Evolutionary conservation across 2,113 vertebrate genomes (phyloP).

Genomic region (Dolichotis patagonum): DNA sequence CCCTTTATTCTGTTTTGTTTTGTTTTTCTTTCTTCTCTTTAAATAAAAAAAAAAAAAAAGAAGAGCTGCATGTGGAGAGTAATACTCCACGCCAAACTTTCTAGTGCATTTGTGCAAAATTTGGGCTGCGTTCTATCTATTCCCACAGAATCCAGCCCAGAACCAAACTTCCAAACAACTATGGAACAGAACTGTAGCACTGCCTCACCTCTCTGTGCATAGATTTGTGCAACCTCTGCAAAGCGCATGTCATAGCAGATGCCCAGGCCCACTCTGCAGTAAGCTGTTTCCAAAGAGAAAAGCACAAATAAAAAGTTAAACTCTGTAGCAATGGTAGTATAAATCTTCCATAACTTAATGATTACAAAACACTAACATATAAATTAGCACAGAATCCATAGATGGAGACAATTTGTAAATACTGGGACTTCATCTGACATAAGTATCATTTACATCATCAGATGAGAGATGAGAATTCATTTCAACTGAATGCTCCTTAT

Average conservation of each 20-base stretch:
- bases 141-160: not conserved
- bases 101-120: not conserved
- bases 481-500: not conserved
- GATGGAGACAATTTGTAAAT: not conserved
- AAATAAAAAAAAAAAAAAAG: no score
- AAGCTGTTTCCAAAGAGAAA: slow-evolving; percentile 90
- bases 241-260: slow-evolving; percentile 99
- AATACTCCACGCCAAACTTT: not conserved
- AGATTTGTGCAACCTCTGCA: slow-evolving; percentile 97
- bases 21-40: no score
- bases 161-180: not conserved
- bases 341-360: not conserved
- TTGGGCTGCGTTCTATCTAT: not conserved
- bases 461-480: not conserved
- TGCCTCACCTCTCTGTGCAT: slow-evolving; percentile 92
- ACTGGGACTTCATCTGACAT: not conserved
- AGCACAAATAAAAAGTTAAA: slow-evolving; percentile 5
- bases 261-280: slow-evolving; percentile 96
- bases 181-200: not conserved
- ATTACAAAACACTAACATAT: not conserved
- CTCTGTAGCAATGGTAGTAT: not conserved
- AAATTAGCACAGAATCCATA: not conserved
- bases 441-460: not conserved
- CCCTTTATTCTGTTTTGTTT: no score
- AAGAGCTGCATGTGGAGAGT: no score